These are phyloP conservation scores for Erebia palarica DNA, from an alignment of 2,888 invertebrate genomes.

Conservation along the genomic window DNA sequence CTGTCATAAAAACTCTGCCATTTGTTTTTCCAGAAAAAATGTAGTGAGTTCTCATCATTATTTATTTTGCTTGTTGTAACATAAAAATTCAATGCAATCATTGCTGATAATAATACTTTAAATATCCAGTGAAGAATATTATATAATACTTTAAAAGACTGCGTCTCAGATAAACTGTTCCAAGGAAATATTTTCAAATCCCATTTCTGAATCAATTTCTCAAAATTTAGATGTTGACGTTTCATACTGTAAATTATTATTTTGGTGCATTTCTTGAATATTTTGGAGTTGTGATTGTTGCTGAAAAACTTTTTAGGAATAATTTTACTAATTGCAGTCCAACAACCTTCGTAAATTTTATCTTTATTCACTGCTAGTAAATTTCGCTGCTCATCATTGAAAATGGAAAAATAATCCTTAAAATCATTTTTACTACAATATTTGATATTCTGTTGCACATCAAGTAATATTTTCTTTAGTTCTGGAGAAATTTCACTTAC, in stretches of 20 bases:
- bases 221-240: conserved; percentile 59
- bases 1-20: conserved; percentile 77
- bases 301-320: conserved; percentile 63
- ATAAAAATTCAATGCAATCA: conserved; percentile 70
- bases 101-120: conserved; percentile 61
- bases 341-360: conserved; percentile 54
- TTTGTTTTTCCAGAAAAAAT: conserved; percentile 69
- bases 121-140: conserved; percentile 60
- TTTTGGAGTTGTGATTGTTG: conserved; percentile 58
- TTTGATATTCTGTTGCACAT: conserved; percentile 55
- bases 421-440: conserved; percentile 59
- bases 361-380: conserved; percentile 57
- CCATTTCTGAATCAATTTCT: conserved; percentile 59
- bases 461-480: conserved; percentile 48
- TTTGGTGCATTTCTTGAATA: conserved; percentile 58
- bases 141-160: conserved; percentile 47
- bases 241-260: conserved; percentile 66
- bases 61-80: conserved; percentile 72
- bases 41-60: conserved; percentile 68
- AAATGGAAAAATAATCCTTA: conserved; percentile 52
- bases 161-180: conserved; percentile 45
- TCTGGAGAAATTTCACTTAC: conserved; percentile 50
- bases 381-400: conserved; percentile 31
- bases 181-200: conserved; percentile 55
- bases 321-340: conserved; percentile 56